Base-by-base conservation (phyloP, 2,888 invertebrate genomes). In the Apamea crenata region DNA sequence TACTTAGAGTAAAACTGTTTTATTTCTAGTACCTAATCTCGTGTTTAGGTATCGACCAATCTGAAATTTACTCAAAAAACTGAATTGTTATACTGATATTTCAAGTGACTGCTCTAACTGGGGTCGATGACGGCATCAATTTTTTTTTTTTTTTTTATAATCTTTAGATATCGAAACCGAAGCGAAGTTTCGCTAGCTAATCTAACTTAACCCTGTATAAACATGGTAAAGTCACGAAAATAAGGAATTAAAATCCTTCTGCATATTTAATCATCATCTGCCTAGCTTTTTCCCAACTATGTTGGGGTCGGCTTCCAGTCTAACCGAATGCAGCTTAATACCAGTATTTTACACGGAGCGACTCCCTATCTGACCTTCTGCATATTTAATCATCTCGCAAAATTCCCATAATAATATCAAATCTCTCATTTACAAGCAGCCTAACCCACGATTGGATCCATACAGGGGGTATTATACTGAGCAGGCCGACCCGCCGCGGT, bases 401-500 rank as follows among this genome's bases (percentile, higher is more conserved):
- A 50, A 76, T 12, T 29, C 47, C 32, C 21, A 44, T 40, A 40
- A 40, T 40, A 40, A 40, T 79, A 74, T 18, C 65, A 73, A 67
- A 75, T 78, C 63, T 80, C 61, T 74, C 74, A 66, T 65, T 53
- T 79, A 80, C 67, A 80, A 68, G 2, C 82, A 50, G 80, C 83
- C 82, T 86, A 36, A 86, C 14, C 16, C 44, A 65, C 63, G 73
- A 87, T 86, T 76, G 83, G 68, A 78, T 83, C 78, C 67, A 65
- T 78, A 72, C 75, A 80, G 81, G 79, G 87, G 87, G 86, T 83
- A 81, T 86, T 82, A 78, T 80, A 87, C 84, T 74, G 75, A 83
- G 77, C 76, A 72, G 71, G 70, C 72, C 82, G 86, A 76, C 87
- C 86, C 75, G 44, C 50, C 65, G 78, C 84, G 90, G 90, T 90